Conservation (phyloP, 2,888 invertebrate species). For the Phania funesta region DNA sequence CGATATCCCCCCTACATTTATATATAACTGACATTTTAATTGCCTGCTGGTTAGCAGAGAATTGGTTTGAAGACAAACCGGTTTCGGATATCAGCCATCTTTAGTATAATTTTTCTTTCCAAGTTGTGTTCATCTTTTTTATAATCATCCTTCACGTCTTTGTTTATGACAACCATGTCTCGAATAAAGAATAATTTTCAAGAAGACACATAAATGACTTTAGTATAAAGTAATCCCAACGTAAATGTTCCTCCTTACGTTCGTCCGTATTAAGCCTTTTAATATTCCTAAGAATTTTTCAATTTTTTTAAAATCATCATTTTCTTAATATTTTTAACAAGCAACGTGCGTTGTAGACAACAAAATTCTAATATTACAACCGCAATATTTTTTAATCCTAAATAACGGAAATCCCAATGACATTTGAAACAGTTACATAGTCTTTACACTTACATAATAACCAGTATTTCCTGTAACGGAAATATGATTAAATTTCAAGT, state of each 20-base stretch:
- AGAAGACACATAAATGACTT: too few species aligned
- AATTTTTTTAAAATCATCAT: neutral
- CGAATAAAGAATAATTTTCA: too few species aligned
- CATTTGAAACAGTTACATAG: constrained; percentile 15
- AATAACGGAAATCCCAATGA: constrained; percentile 9
- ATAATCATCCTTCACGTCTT: too few species aligned
- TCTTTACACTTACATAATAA: neutral
- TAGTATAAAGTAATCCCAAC: too few species aligned
- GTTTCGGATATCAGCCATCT: too few species aligned
- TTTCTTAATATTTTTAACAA: neutral
- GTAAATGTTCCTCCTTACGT: neutral
- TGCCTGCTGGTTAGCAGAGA: too few species aligned
- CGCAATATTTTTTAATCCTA: neutral
- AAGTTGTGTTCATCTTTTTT: too few species aligned
- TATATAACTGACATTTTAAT: too few species aligned
- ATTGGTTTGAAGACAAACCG: too few species aligned
- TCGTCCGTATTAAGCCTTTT: neutral
- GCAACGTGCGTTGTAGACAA: neutral
- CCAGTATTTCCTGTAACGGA: constrained; percentile 23
- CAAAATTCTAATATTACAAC: neutral
- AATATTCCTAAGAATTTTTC: neutral
- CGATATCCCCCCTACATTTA: too few species aligned
- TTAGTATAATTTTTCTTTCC: too few species aligned
- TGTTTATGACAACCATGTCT: too few species aligned
- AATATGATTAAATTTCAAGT: constrained; percentile 18